Base-by-base conservation (phyloP, 2,113 vertebrate genomes). In the Nerophis lumbriciformis region DNA sequence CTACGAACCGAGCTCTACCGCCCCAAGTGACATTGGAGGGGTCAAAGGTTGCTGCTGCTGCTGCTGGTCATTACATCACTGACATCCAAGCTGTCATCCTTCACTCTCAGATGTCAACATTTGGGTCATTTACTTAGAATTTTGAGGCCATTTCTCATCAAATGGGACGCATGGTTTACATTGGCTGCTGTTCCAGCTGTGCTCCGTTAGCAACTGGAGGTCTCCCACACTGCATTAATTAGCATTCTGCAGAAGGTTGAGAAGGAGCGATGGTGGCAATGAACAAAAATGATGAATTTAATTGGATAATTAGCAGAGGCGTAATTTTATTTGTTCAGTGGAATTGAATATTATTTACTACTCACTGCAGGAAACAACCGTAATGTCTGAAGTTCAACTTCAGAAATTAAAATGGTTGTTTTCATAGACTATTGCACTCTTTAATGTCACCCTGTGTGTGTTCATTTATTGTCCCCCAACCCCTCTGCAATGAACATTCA, bases 71-170 rank as follows among this genome's bases (percentile, higher is more conserved):
- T 6, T 39, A 39, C 38, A 7, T 39, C 51, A 53, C 6, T 13
- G 28, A 6, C 12, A 53, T 53, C 28, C 51, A 14, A 35, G 4
- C 37, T 35, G 5, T 36, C 28, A 55, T n/a, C 13, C 15, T 13
- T 1, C 66, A 74, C 28, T 64, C 64, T 60, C 61, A 50, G 50
- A 78, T 66, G 66, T 61, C 76, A 77, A 80, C 72, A 68, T 79
- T 79, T 72, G 63, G 77, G 82, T 76, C 73, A 80, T 78, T 79
- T 84, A 79, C 85, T 85, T 84, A 77, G 61, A 39, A 80, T 78
- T 82, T 83, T 77, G 72, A 77, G 63, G 71, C 69, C 67, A 76
- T 76, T 73, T 73, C 82, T 73, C 76, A 80, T 81, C 71, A 70
- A 77, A 71, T 68, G 68, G 75, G 61, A 48, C 75, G 48, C 56